Percentiles rank a stretch among this genome's conserved stretches.
Conservation (phyloP, 2,113 vertebrate genomes). For the Grus americana region DNA sequence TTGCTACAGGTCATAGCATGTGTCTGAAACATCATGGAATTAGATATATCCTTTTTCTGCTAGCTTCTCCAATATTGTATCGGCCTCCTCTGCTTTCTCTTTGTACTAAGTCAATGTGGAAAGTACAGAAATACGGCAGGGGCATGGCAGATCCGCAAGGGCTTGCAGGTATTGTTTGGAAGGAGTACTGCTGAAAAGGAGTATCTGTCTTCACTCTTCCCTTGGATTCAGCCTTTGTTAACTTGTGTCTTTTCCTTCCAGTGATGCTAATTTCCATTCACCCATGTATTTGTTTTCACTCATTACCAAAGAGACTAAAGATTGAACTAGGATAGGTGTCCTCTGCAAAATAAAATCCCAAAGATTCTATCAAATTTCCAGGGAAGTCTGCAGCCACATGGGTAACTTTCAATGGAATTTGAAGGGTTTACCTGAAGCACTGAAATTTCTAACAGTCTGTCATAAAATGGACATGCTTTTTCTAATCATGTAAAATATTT, state of each 20-base stretch:
- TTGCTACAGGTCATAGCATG: conserved; percentile 49
- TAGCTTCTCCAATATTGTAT: conserved; percentile 31
- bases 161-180: background rate
- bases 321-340: background rate
- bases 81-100: conserved; percentile 5
- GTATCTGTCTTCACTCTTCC: background rate
- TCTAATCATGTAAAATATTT: background rate
- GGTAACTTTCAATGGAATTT: background rate
- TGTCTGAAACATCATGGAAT: conserved; percentile 46
- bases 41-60: conserved; percentile 38
- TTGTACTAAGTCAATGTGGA: conserved; percentile 9
- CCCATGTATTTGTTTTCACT: background rate
- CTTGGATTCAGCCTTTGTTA: background rate
- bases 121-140: conserved; percentile 5
- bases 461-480: background rate
- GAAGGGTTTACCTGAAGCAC: background rate
- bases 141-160: background rate
- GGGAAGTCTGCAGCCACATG: background rate
- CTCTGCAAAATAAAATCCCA: background rate
- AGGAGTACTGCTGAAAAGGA: background rate
- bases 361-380: background rate
- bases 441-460: background rate
- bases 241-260: background rate
- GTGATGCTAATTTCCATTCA: background rate
- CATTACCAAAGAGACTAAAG: background rate